Base-by-base conservation (phyloP, 2,113 vertebrate species). In the Platichthys stellatus region DNA sequence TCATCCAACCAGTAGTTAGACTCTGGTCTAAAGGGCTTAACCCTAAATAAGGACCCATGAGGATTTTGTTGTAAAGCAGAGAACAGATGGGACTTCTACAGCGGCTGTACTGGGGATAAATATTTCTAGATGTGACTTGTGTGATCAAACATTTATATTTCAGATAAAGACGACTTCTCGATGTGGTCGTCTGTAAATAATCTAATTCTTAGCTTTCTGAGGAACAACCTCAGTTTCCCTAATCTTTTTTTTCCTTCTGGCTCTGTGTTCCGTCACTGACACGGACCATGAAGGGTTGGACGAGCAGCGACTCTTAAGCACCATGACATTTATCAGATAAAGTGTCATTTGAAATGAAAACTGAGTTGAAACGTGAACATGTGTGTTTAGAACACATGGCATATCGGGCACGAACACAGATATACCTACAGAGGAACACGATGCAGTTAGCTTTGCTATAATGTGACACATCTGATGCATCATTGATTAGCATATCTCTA, bases 351-450 rank as follows among this genome's bases (percentile, higher is more conserved):
- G 20, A 80, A 81, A 71, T 60, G 28, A 67, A 76, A 70, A 76
- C 31, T 64, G 40, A 53, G 28, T 31, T 31, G 28, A 31, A 31
- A 31, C 28, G 31, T 31, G 31, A 31, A 31, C 31, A 31, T 31
- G 31, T 76, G 92, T 90, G 89, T 92, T 92, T 82, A 63, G 40
- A 92, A 93, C 88, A 92, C 87, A 61, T 79, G 80, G 76, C 82
- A 76, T 66, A 83, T 78, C 56, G 7, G 79, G 43, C 76, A 74
- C 56, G 72, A 61, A 76, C 45, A 82, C 67, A 31, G 63, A 86
- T 74, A 83, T 57, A 70, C 75, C 76, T 31, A 26, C 53, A 84
- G 64, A 75, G 31, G 31, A 12, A 74, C 75, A 59, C 24, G 11
- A 80, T 65, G 76, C 71, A 64, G 74, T 82, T 78, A 58, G 43